A percentile compares a stretch with the other conserved stretches of the same genome.
Conservation (phyloP, 1,140 invertebrate species). For the Tetramorium simillimum region DNA sequence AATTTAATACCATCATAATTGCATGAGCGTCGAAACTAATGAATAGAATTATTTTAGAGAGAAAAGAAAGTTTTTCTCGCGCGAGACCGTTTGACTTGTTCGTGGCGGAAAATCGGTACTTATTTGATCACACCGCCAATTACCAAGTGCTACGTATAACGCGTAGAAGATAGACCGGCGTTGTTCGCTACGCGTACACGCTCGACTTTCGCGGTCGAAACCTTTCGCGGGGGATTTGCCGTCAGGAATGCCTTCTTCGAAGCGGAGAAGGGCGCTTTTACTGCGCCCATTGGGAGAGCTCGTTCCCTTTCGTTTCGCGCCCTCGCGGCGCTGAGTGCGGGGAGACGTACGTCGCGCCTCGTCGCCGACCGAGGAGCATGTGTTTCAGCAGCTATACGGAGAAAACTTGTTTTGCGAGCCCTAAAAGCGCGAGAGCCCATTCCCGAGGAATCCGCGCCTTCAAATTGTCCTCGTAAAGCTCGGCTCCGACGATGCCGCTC, state of each 20-base stretch:
- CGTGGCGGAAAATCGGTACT: not conserved
- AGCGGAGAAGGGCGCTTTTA: constrained; percentile 35
- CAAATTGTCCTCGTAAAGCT: not conserved
- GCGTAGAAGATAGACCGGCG: constrained; percentile 9
- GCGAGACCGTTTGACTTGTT: not conserved
- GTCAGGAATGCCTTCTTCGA: constrained; percentile 26
- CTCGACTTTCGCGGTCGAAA: not conserved
- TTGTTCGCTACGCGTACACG: not conserved
- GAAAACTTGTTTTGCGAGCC: constrained; percentile 44
- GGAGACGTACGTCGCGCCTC: not conserved
- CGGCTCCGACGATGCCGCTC: not conserved
- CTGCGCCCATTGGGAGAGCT: not conserved
- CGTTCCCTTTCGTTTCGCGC: constrained; percentile 39
- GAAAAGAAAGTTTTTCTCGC: not conserved
- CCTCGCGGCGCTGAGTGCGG: not conserved
- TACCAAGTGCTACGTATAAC: not conserved
- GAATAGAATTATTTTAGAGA: not conserved
- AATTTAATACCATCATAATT: not conserved
- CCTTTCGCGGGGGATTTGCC: constrained; percentile 6
- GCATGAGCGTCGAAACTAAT: not conserved
- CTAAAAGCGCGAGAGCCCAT: constrained; percentile 28
- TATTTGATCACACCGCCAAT: not conserved
- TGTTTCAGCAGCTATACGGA: not conserved
- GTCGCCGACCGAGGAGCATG: not conserved
- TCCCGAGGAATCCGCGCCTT: constrained; percentile 2